Evolutionary conservation across 1,140 invertebrate species (phyloP).

Genomic region (Lepidurus couesii): DNA sequence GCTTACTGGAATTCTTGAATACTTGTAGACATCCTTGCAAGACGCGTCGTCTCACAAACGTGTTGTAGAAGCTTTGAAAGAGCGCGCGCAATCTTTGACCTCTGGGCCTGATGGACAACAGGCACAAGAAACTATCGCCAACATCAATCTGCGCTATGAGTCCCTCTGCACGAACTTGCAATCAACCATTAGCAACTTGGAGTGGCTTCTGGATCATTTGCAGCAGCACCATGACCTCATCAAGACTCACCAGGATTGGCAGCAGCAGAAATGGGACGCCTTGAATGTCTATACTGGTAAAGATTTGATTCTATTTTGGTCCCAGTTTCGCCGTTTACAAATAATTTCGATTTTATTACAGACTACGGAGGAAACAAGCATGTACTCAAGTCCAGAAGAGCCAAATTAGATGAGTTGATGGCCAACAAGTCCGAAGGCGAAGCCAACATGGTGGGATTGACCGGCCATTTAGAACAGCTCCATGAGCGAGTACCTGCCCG

Average conservation of each 20-base stretch:
- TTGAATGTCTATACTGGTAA: constrained; percentile 58
- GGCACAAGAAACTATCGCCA: constrained; percentile 47
- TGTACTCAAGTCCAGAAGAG: constrained; percentile 62
- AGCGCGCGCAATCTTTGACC: constrained; percentile 68
- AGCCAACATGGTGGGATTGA: constrained; percentile 52
- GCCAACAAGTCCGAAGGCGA: constrained; percentile 67
- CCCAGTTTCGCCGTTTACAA: neutral
- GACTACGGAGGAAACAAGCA: constrained; percentile 77
- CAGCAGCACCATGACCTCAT: constrained; percentile 78
- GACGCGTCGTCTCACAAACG: constrained; percentile 85
- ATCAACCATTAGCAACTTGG: constrained; percentile 60
- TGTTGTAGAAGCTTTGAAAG: constrained; percentile 78
- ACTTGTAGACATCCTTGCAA: constrained; percentile 63
- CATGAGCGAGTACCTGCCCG: constrained; percentile 58
- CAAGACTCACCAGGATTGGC: constrained; percentile 76
- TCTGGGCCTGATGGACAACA: constrained; percentile 61
- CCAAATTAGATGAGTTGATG: constrained; percentile 68
- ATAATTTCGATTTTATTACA: constrained; percentile 36
- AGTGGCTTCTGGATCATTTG: constrained; percentile 66
- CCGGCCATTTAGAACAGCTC: constrained; percentile 59
- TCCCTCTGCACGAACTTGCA: constrained; percentile 56
- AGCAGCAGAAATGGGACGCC: constrained; percentile 79
- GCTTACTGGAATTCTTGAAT: constrained; percentile 31
- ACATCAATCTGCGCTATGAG: constrained; percentile 69
- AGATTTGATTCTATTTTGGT: neutral